Evolutionary conservation across 2,113 vertebrate species (phyloP), one percentile per base, ranked within the genome.

Genomic region (Xenotilapia longispinis): DNA sequence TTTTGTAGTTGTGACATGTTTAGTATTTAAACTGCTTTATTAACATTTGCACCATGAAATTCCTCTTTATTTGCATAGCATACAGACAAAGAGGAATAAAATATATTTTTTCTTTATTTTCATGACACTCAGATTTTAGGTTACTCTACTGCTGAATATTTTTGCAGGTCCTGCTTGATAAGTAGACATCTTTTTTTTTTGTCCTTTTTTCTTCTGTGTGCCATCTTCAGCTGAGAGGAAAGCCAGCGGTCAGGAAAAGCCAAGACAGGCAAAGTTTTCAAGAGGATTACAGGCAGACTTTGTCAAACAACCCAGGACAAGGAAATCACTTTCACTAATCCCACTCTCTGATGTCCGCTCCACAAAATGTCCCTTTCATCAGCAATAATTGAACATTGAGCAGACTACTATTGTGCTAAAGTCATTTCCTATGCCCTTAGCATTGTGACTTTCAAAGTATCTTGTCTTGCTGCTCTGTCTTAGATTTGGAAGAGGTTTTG

Each of bases 331-430:
- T 91, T 90, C 89, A 82, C 93, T 96, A 96, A 96, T 96, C 94
- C 95, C 81, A 42, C 87, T 89, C 91, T 96, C 89, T 94, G 94
- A 97, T 96, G 95, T 96, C 91, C 84, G 92, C 88, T 87, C 65
- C 91, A 92, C 92, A 92, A 95, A 96, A 95, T 92, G 92, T 90
- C 89, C 92, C 93, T 96, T 96, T 96, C 95, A 96, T 96, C 95
- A 95, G 92, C 86, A 91, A 92, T 95, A 96, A 96, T 96, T 94
- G 94, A 95, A 91, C 95, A 94, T 91, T 85, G 90, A 95, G 89
- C 92, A 81, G 89, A 87, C 86, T 42, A 83, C 90, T 78, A 84
- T 93, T 94, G 89, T 92, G 82, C 85, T 60, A 49, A 80, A 92
- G 84, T 90, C 92, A 78, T 89, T 92, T 91, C 88, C 75, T 70